These are phyloP conservation scores for Brachionus calyciflorus DNA, from an alignment of 1,140 invertebrate genomes.

Conservation along the genomic window DNA sequence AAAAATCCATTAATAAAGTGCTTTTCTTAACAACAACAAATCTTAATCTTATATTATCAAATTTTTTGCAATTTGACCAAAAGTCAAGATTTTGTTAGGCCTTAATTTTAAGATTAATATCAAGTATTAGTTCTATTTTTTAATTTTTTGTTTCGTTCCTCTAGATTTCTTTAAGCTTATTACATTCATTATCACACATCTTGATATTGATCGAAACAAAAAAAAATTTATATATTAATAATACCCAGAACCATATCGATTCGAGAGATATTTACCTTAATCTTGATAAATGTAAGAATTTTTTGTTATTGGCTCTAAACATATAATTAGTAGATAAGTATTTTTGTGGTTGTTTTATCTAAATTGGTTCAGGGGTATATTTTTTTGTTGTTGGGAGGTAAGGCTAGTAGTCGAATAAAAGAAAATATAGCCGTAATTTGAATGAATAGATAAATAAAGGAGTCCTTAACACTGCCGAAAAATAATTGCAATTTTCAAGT, in stretches of 20 bases:
- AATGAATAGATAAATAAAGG: background rate
- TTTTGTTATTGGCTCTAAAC: background rate
- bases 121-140: too few relatives aligned
- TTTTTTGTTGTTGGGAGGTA: background rate
- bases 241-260: constrained; percentile 38
- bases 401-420: too few relatives aligned
- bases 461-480: background rate
- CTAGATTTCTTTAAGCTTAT: too few relatives aligned
- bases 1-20: background rate
- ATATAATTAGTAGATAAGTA: constrained; percentile 41
- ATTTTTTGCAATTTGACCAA: constrained; percentile 37
- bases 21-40: background rate
- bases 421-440: constrained; percentile 36
- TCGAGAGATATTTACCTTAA: constrained; percentile 8
- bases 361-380: constrained; percentile 15
- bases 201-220: constrained; percentile 30
- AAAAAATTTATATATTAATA: background rate
- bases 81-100: background rate
- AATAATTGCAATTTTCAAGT: constrained; percentile 27
- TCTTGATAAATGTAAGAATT: background rate
- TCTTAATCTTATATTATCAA: constrained; percentile 17
- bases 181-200: constrained; percentile 22
- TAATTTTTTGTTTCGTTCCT: too few relatives aligned
- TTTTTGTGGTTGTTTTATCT: background rate
- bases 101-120: background rate